These are phyloP conservation scores for Drosophila setosimentum DNA, from an alignment of 2,888 invertebrate species.

Conservation along the genomic window DNA sequence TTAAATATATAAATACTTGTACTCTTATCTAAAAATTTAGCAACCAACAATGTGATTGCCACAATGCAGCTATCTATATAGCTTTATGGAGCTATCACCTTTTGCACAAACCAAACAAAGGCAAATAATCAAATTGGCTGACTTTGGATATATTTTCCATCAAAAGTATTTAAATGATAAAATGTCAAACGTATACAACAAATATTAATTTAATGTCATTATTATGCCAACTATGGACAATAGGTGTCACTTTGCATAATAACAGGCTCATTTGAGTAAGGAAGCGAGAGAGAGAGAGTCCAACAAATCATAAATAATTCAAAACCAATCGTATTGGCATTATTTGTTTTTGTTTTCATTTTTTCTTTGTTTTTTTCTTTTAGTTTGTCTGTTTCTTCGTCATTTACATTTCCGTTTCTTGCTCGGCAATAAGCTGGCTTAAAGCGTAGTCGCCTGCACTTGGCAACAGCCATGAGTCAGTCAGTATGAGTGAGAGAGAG, in stretches of 20 bases:
- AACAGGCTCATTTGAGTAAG: constrained; percentile 1
- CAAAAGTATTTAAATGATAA: constrained; percentile 3
- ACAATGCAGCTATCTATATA: neutral
- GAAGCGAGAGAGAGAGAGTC: neutral
- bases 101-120: constrained; percentile 1
- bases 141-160: constrained; percentile 8
- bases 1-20: neutral
- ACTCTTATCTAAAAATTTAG: neutral
- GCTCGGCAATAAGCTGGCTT: constrained; percentile 42
- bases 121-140: neutral
- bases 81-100: constrained; percentile 2
- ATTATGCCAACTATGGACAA: constrained; percentile 35
- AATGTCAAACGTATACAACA: neutral
- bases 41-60: neutral
- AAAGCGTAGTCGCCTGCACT: constrained; percentile 46
- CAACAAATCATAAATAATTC: constrained; percentile 36
- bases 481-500: constrained; percentile 14
- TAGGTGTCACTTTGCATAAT: constrained; percentile 51
- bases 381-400: neutral
- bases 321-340: constrained; percentile 26
- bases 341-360: constrained; percentile 4
- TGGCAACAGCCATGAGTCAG: constrained; percentile 32
- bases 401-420: constrained; percentile 54
- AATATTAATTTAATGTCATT: constrained; percentile 31
- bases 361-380: constrained; percentile 1